Base-by-base conservation (phyloP, 30 jellyfish, hydroid and myxozoan species). In the Hydractinia symbiolongicarpus region DNA sequence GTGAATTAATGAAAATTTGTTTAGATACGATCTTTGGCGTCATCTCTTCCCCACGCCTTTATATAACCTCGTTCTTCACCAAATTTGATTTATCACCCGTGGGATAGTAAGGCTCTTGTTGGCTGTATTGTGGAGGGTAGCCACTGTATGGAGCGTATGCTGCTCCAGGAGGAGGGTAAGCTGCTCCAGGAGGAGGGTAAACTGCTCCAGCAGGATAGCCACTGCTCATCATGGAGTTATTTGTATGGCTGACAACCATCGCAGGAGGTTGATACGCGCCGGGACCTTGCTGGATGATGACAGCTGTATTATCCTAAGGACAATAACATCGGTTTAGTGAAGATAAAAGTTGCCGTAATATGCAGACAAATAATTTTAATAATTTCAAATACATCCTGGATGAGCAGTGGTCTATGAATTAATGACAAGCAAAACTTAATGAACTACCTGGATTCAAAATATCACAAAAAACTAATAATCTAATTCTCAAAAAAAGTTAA, bases 21-120 rank as follows among this genome's bases (percentile, higher is more conserved):
- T 30, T 30, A 30, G 44, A 30, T 30, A 2, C 1, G 44, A 30
- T 30, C 44, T 30, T 30, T 30, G 44, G 44, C 44, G 44, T 2
- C 44, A 30, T 30, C 44, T 30, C 44, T 30, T 30, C 6, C 16
- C 74, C 40, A 7, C 74, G 19, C 74, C 52, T 64, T 64, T 51
- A 64, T n/a, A 64, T 64, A 7, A 64, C 74, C 40, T 64, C 74
- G 40, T 64, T 64, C 16, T 64, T 64, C 17, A 64, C 74, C 74
- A 64, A 64, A 51, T 64, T 13, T 7, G 74, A 44, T 64, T 64
- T 64, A 13, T 64, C 74, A 64, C 40, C 52, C 16, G 16, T 13
- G 7, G 74, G 4, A 51, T 64, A 64, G 44, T 30, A 30, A 30
- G 44, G 44, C 44, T 30, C 44, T 30, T 30, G 44, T 30, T 30